phyloP scores from a whole-genome alignment of 1,140 invertebrate species.

The Alviniconcha marisindica region DNA sequence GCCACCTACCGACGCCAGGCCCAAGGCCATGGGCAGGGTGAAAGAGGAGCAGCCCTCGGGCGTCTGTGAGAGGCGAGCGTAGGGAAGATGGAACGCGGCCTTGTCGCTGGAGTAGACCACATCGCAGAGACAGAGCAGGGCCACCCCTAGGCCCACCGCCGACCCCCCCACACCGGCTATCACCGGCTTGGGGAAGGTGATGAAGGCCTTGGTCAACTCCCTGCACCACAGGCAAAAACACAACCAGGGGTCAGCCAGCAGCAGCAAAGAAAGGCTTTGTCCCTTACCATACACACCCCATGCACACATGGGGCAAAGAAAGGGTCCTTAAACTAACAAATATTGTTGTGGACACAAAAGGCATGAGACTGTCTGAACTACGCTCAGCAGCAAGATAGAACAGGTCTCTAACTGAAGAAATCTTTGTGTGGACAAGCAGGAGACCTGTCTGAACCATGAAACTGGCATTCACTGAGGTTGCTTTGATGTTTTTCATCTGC shows the following conservation, averaged over 20 bases:
- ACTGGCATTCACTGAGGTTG: too few species aligned
- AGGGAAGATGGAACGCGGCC: slow-evolving; percentile 91
- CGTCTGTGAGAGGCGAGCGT: slow-evolving; percentile 86
- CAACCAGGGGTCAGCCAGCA: not conserved
- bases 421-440: too few species aligned
- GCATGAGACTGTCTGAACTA: too few species aligned
- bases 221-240: slow-evolving; percentile 64
- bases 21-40: slow-evolving; percentile 89
- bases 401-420: too few species aligned
- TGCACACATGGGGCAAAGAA: too few species aligned
- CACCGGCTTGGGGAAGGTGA: slow-evolving; percentile 93
- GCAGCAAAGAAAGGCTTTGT: too few species aligned
- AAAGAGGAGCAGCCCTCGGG: slow-evolving; percentile 90
- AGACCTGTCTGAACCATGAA: too few species aligned
- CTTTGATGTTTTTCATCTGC: too few species aligned
- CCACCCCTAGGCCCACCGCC: slow-evolving; percentile 91
- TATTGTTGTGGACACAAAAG: too few species aligned
- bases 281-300: too few species aligned
- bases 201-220: slow-evolving; percentile 86
- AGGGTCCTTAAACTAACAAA: too few species aligned
- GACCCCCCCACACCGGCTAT: slow-evolving; percentile 94
- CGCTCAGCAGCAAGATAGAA: too few species aligned
- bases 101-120: slow-evolving; percentile 89
- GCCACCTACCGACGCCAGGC: slow-evolving; percentile 82
- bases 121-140: slow-evolving; percentile 90